A percentile compares a stretch with the other conserved stretches of the same genome.
These are phyloP conservation scores for Watsonalla cultraria DNA, from an alignment of 2,888 invertebrate genomes.

Conservation along the genomic window DNA sequence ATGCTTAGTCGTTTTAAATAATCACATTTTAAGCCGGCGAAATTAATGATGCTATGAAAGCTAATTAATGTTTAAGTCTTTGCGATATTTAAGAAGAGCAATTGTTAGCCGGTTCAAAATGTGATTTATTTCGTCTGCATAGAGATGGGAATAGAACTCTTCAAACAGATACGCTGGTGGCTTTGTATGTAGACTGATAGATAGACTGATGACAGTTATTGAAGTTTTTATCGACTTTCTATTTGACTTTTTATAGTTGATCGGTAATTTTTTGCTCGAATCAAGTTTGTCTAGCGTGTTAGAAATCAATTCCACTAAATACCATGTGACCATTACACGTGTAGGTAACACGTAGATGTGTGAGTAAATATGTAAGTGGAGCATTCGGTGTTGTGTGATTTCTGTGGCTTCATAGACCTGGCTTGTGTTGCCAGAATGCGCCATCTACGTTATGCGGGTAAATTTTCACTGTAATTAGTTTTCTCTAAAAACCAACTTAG, in stretches of 20 bases:
- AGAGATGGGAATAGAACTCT: neutral
- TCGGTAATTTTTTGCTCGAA: neutral
- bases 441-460: no score
- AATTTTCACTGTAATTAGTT: no score
- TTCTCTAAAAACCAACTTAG: no score
- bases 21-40: neutral
- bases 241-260: neutral
- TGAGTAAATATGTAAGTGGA: constrained; percentile 19
- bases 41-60: neutral
- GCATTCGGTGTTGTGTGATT: neutral
- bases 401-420: neutral
- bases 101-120: neutral
- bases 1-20: neutral
- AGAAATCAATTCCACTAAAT: constrained; percentile 21
- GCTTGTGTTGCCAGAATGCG: no score
- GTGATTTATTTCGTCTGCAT: neutral
- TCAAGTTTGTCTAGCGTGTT: constrained; percentile 15
- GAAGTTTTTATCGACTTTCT: neutral
- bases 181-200: neutral
- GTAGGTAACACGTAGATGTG: constrained; percentile 11
- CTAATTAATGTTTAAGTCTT: no score
- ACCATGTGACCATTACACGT: constrained; percentile 11
- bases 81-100: neutral
- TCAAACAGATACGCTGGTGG: neutral
- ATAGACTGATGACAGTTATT: neutral